Base-by-base conservation (phyloP, 2,888 invertebrate genomes). In the Pherbina coryleti region DNA sequence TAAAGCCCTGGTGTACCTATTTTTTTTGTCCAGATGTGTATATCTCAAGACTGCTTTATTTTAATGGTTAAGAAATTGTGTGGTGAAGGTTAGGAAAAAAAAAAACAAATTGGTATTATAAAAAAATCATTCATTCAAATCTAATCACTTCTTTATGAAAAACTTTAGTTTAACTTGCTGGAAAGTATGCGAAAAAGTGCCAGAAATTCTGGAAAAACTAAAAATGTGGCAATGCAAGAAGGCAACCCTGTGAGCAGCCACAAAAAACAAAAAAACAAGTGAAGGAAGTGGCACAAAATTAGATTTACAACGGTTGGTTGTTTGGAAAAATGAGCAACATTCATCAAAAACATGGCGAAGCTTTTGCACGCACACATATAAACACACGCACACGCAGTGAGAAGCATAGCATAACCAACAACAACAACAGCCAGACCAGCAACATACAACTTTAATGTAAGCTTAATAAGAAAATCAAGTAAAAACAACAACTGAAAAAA, bases 291-390 rank as follows among this genome's bases (percentile, higher is more conserved):
- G 70, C 28, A 34, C n/a, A 62, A 60, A 62, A 25, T 73, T 25
- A 49, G 60, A 73, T 49, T 73, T 49, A 62, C 25, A 8, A 44
- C 44, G 14, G 44, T 19, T 73, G 57, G 57, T 60, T 22, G 37
- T 37, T 44, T 8, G 60, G 34, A 55, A n/a, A 19, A 62, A 37
- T 49, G 14, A 51, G n/a, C 70, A 53, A 71, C 70, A 53, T 71
- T 71, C 55, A 53, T 71, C 70, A 53, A 28, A 28, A 53, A 14
- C 31, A 17, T 31, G 9, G 22, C 5, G 8, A 28, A 22, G 57
- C 11, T 28, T 55, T 28, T 9, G 57, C 55, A 55, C 25, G 57
- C 22, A 28, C 44, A 37, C 8, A 37, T 1, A 22, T 5, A 5
- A 1, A 55, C 60, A 60, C 25, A 60, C 25, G 60, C 28, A 28